Base-by-base conservation (phyloP, 2,888 invertebrate genomes). In the Volucella zonaria region DNA sequence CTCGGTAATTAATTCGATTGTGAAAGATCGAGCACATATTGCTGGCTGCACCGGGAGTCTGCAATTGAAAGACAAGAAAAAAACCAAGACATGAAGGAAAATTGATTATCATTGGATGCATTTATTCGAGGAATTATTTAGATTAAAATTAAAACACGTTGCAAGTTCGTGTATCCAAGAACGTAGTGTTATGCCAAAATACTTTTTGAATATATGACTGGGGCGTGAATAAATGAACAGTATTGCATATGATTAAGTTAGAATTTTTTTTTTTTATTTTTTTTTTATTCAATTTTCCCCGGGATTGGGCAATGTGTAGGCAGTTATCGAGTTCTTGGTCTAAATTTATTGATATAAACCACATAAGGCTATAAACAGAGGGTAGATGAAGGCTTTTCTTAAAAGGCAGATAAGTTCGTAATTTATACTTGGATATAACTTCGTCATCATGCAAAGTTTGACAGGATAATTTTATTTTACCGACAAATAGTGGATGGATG, bases 131-230 rank as follows among this genome's bases (percentile, higher is more conserved):
- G 70, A 82, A 82, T 78, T n/a, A n/a, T n/a, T n/a, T 56, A 64
- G 58, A 86, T 81, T 64, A 40, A 66, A 23, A 31, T 31, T 31
- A 31, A 31, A 31, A 31, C 31, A 4, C 31, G 31, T 31, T 11
- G 15, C n/a, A 11, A 3, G 38, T 6, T 14, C 12, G 15, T 14
- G 31, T 31, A 70, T 38, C 52, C 31, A 14, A 12, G 9, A 52
- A 73, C 76, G 77, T 58, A 70, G 85, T 87, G 89, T 89, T 90
- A 89, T 91, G 90, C 90, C 89, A 88, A 89, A 90, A 89, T 90
- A 90, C 89, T 89, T 87, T 88, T 88, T 88, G 88, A 91, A 91
- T 91, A 91, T 91, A 91, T 91, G 90, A 91, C 91, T 91, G 90
- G 89, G 87, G 86, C 88, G 88, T 89, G 89, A 90, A 90, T 91